A percentile compares a stretch with the other conserved stretches of the same genome.
Evolutionary conservation across 2,113 vertebrate species (phyloP).

Genomic region (Speoplatyrhinus poulsoni): DNA sequence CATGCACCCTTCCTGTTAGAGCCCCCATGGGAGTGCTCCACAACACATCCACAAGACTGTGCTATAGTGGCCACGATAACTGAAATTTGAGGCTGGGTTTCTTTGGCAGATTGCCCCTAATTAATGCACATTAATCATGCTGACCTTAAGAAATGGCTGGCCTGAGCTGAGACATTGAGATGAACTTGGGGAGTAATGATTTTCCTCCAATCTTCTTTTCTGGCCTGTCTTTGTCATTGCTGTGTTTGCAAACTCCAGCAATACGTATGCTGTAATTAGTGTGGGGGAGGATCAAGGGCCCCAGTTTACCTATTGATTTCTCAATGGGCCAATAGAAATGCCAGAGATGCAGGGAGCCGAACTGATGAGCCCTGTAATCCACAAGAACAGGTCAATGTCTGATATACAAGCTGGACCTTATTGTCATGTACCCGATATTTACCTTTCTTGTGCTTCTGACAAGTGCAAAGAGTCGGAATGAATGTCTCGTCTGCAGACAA

Average conservation of each 20-base stretch:
- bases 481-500: too few relatives aligned
- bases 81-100: constrained; percentile 38
- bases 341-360: constrained; percentile 32
- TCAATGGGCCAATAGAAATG: constrained; percentile 56
- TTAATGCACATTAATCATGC: constrained; percentile 54
- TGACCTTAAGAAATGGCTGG: constrained; percentile 60
- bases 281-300: constrained; percentile 44
- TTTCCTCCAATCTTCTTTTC: constrained; percentile 35
- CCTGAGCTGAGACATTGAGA: constrained; percentile 51
- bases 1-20: constrained; percentile 7
- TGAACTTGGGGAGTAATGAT: constrained; percentile 57
- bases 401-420: constrained; percentile 5
- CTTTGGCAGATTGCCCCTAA: constrained; percentile 42
- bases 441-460: background rate
- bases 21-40: background rate
- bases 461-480: too few relatives aligned
- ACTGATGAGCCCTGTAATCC: constrained; percentile 32
- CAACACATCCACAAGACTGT: constrained; percentile 6
- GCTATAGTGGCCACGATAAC: constrained; percentile 13
- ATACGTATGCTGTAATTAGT: constrained; percentile 65
- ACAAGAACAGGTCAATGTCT: constrained; percentile 5
- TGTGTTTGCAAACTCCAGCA: constrained; percentile 46
- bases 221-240: constrained; percentile 31
- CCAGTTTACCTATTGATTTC: constrained; percentile 67
- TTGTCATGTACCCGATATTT: background rate